These are phyloP conservation scores for Halichondria panicea DNA, from an alignment of 37 sponge, comb jelly and placozoan genomes.

Conservation along the genomic window DNA sequence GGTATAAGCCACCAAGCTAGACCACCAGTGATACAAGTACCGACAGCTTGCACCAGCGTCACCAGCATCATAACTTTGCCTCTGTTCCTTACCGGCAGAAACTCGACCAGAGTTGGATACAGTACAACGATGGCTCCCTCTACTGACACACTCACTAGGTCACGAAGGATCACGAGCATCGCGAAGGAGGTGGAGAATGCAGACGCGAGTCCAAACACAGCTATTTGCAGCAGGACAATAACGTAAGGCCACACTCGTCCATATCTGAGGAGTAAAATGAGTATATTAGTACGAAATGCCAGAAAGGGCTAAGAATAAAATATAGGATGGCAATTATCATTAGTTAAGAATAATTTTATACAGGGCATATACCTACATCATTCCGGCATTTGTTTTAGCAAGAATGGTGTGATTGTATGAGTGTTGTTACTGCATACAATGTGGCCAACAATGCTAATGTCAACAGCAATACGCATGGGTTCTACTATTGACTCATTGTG, in stretches of 20 bases:
- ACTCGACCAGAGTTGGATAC: conserved; percentile 42
- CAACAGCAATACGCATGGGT: too few species aligned
- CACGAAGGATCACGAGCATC: conserved; percentile 18
- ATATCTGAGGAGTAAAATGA: too few species aligned
- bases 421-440: too few species aligned
- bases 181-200: conserved; percentile 31
- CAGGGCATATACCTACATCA: too few species aligned
- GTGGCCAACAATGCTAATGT: too few species aligned
- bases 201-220: conserved; percentile 34
- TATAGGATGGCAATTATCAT: too few species aligned
- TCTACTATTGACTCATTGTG: too few species aligned
- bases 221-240: conserved; percentile 6
- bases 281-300: too few species aligned
- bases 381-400: too few species aligned
- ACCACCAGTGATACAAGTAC: conserved; percentile 38
- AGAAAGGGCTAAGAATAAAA: too few species aligned
- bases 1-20: conserved; percentile 68
- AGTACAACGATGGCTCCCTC: conserved; percentile 9
- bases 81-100: conserved; percentile 46
- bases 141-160: conserved; percentile 25
- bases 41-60: conserved; percentile 19
- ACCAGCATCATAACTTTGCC: conserved; percentile 19
- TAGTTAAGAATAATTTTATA: too few species aligned
- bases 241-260: conserved; percentile 60
- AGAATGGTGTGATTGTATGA: too few species aligned